Percentiles rank a stretch among this genome's conserved stretches.
Conservation (phyloP, 2,113 vertebrate species). For the Gymnogyps californianus region DNA sequence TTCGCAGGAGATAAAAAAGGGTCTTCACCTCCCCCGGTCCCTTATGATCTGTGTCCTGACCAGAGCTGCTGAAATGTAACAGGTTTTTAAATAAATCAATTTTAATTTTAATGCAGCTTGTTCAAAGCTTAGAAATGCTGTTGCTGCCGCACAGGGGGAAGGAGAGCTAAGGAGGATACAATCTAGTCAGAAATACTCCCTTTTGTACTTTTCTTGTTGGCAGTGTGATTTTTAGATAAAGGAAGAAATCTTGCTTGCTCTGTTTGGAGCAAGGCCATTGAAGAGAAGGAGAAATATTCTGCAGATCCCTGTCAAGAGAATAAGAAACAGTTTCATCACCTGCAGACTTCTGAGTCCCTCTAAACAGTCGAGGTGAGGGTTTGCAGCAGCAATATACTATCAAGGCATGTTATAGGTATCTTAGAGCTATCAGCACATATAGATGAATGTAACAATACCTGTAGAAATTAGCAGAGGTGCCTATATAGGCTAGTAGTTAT, state of each 20-base stretch:
- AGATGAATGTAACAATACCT: not conserved
- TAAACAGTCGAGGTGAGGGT: not conserved
- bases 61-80: not conserved
- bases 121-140: not conserved
- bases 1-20: not conserved
- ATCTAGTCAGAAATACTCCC: not conserved
- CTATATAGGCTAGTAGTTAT: not conserved
- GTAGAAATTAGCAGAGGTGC: not conserved
- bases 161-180: not conserved
- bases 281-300: not conserved
- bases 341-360: not conserved
- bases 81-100: conserved; percentile 17
- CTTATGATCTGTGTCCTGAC: not conserved
- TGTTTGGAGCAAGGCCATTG: not conserved
- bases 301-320: not conserved
- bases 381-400: not conserved
- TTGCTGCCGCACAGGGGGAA: not conserved
- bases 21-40: not conserved
- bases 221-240: not conserved
- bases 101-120: conserved; percentile 47
- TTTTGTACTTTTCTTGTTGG: not conserved
- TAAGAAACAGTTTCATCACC: not conserved
- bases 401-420: not conserved
- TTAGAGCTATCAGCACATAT: not conserved
- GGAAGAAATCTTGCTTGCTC: not conserved